Percentiles rank a stretch among this genome's conserved stretches.
These are phyloP conservation scores for Ophioderma brevispina DNA, from an alignment of 35 echinoderm and acorn worm species.

Conservation along the genomic window DNA sequence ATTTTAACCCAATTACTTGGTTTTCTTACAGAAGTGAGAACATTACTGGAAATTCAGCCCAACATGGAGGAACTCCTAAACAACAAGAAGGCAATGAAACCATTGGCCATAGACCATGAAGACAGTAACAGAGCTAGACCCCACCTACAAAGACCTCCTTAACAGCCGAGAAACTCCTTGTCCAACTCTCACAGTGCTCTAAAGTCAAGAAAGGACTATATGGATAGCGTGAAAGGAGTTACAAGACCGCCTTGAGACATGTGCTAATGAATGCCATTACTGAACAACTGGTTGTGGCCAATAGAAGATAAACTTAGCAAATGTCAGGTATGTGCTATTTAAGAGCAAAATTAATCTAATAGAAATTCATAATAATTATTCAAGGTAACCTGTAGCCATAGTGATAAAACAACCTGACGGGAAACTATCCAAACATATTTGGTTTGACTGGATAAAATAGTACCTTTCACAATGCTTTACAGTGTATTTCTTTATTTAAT, in stretches of 20 bases:
- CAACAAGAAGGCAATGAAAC: slow-evolving; percentile 31
- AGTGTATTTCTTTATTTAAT: no score
- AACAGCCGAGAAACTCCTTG: not conserved
- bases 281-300: slow-evolving; percentile 25
- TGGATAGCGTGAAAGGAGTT: slow-evolving; percentile 37
- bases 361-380: no score
- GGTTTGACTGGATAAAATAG: no score
- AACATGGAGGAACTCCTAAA: slow-evolving; percentile 38
- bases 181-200: slow-evolving; percentile 16
- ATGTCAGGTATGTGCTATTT: slow-evolving; percentile 45
- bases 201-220: slow-evolving; percentile 30
- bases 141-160: slow-evolving; percentile 43
- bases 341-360: no score
- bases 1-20: no score
- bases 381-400: no score
- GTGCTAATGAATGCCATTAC: slow-evolving; percentile 5
- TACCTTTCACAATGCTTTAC: no score
- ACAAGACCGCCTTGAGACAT: slow-evolving; percentile 54
- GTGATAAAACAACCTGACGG: no score
- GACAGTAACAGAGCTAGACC: slow-evolving; percentile 39
- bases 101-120: slow-evolving; percentile 57
- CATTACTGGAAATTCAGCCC: no score
- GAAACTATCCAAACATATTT: no score
- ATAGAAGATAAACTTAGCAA: slow-evolving; percentile 65
- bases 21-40: no score